Evolutionary conservation across 1,140 invertebrate species (phyloP).

Genomic region (Drosophila varians): DNA sequence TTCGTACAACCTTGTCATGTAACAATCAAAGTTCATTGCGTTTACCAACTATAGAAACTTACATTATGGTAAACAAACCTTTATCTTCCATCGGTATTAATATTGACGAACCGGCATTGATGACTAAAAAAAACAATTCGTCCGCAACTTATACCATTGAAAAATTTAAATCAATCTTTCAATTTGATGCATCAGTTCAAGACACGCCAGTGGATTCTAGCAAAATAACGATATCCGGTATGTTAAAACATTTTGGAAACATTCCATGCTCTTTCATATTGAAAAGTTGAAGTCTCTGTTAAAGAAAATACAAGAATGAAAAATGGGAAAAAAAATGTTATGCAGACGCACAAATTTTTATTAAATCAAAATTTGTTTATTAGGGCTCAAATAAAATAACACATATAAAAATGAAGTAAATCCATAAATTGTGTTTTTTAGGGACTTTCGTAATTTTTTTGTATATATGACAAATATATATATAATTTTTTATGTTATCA

Average conservation of each 20-base stretch:
- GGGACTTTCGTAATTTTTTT: too few relatives aligned
- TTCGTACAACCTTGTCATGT: conserved; percentile 91
- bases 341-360: too few relatives aligned
- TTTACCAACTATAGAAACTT: conserved; percentile 78
- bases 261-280: neutral
- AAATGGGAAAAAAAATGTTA: too few relatives aligned
- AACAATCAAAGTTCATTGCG: conserved; percentile 68
- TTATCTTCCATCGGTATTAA: conserved; percentile 11
- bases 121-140: conserved; percentile 9
- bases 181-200: conserved; percentile 32
- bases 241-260: neutral
- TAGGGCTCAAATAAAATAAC: too few relatives aligned
- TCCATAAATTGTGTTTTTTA: too few relatives aligned
- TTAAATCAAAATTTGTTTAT: too few relatives aligned
- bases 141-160: conserved; percentile 16
- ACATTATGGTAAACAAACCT: conserved; percentile 80
- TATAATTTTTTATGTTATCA: too few relatives aligned
- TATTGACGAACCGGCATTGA: conserved; percentile 13
- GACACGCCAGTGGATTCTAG: neutral
- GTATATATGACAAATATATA: too few relatives aligned
- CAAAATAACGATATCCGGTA: conserved; percentile 52
- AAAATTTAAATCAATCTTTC: neutral
- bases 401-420: too few relatives aligned
- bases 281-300: too few relatives aligned
- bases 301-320: too few relatives aligned